Conservation (phyloP, 2,797 vertebrate genomes). For the Ctenosaura bakeri region DNA sequence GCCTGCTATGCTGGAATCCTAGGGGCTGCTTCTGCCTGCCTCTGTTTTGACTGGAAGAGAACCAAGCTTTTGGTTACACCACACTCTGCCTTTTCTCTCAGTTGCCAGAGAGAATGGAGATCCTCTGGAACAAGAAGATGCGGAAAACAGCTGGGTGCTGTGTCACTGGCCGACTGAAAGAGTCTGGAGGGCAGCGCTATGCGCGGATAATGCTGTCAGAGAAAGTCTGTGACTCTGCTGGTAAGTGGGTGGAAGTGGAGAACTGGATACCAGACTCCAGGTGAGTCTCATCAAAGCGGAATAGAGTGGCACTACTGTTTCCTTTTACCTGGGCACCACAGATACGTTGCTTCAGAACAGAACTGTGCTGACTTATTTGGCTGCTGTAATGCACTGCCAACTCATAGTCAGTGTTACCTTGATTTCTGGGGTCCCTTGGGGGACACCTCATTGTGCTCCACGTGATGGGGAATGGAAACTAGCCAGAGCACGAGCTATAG, state of each 20-base stretch:
- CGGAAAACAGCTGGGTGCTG: slow-evolving; percentile 92
- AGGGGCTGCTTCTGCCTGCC: neutral
- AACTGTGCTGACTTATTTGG: too few species aligned
- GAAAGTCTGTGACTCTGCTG: slow-evolving; percentile 95
- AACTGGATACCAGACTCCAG: too few species aligned
- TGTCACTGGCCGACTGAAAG: slow-evolving; percentile 81
- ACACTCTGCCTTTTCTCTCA: slow-evolving; percentile 65
- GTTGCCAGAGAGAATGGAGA: slow-evolving; percentile 87
- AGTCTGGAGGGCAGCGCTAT: slow-evolving; percentile 75
- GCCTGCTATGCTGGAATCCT: neutral
- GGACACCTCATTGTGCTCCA: too few species aligned
- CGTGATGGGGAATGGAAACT: too few species aligned
- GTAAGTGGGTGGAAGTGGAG: slow-evolving; percentile 70
- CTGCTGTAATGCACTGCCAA: too few species aligned
- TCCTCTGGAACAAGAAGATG: slow-evolving; percentile 96
- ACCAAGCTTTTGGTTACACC: neutral
- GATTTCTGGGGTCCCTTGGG: too few species aligned
- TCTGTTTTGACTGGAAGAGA: neutral
- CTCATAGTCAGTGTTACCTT: too few species aligned
- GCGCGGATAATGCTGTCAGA: slow-evolving; percentile 90
- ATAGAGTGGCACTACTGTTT: too few species aligned
- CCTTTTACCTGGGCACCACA: too few species aligned
- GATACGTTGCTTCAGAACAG: too few species aligned
- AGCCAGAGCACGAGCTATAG: too few species aligned
- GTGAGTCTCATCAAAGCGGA: too few species aligned